Percentiles rank a stretch among this genome's conserved stretches.
These are phyloP conservation scores for Andrena fulva DNA, from an alignment of 2,888 invertebrate genomes.

Conservation along the genomic window DNA sequence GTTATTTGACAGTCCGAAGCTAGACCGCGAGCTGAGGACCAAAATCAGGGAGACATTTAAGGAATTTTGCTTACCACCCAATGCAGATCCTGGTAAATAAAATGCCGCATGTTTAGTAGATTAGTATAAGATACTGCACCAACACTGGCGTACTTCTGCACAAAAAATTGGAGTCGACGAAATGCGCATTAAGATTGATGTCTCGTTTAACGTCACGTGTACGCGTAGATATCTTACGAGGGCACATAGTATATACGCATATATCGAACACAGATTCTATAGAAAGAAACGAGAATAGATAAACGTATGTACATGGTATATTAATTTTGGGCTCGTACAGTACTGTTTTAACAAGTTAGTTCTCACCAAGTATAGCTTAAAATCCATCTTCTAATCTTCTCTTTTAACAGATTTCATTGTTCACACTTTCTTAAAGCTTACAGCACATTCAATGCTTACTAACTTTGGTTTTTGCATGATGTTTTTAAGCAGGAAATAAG, in stretches of 20 bases:
- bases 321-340: slow-evolving; percentile 12
- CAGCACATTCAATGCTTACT: slow-evolving; percentile 77
- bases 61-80: slow-evolving; percentile 91
- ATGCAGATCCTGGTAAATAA: slow-evolving; percentile 85
- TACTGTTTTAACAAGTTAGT: slow-evolving; percentile 27
- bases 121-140: slow-evolving; percentile 15
- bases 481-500: slow-evolving; percentile 82
- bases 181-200: slow-evolving; percentile 13
- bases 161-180: not conserved
- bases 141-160: slow-evolving; percentile 22
- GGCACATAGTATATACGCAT: slow-evolving; percentile 12
- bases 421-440: slow-evolving; percentile 62
- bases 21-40: slow-evolving; percentile 93
- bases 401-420: slow-evolving; percentile 50
- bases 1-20: slow-evolving; percentile 94
- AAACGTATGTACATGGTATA: no score
- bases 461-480: slow-evolving; percentile 80
- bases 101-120: slow-evolving; percentile 39
- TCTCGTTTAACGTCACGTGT: slow-evolving; percentile 19
- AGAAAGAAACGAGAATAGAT: not conserved
- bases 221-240: slow-evolving; percentile 33
- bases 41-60: slow-evolving; percentile 96
- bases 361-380: not conserved
- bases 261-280: slow-evolving; percentile 7
- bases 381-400: slow-evolving; percentile 10